Base-by-base conservation (phyloP, 2,797 vertebrate species). In the Lacerta bilineata region DNA sequence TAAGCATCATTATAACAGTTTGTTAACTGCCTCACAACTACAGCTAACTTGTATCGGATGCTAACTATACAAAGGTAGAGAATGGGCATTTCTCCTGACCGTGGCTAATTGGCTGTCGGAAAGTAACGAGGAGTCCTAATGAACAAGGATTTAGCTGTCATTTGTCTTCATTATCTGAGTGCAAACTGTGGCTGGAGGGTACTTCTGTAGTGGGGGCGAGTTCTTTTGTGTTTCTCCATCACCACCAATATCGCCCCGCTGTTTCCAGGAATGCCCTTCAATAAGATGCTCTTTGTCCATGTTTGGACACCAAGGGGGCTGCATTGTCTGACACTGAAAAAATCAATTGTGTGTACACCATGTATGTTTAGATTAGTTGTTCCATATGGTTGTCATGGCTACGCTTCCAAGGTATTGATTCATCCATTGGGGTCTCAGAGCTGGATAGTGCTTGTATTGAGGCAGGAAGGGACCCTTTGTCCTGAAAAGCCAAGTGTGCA, bases 321-420 rank as follows among this genome's bases (percentile, higher is more conserved):
- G 83, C 29, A 90, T 93, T 94, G 88, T 94, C 92, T 94, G 89
- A 91, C 76, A 89, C 92, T 72, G 91, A 93, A 94, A 55, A 95
- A 95, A 95, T 95, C 95, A 94, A 94, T 97, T 92, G 71, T 29
- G 78, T 92, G 92, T 93, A 91, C 94, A 84, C 83, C 27, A 36
- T 93, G 93, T 95, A 91, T 93, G 91, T 94, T 92, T 88, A 92
- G 93, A 90, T 85, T 92, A 68, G 93, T 92, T 90, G 89, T 91
- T 93, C 93, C 95, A 85, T 91, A 8, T 84, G 83, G 96, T 96
- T 96, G 96, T 95, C 95, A 96, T 96, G 96, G 91, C 88, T 90
- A 96, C 93, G 78, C 18, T 33, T 93, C 61, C 86, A 91, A 95
- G 90, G 89, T 94, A 95, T 96, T 75, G 93, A 96, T 95, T 95